Percentiles rank a stretch among this genome's conserved stretches.
phyloP scores from a whole-genome alignment of 2,888 invertebrate genomes.

The Epirrhoe tristata region DNA sequence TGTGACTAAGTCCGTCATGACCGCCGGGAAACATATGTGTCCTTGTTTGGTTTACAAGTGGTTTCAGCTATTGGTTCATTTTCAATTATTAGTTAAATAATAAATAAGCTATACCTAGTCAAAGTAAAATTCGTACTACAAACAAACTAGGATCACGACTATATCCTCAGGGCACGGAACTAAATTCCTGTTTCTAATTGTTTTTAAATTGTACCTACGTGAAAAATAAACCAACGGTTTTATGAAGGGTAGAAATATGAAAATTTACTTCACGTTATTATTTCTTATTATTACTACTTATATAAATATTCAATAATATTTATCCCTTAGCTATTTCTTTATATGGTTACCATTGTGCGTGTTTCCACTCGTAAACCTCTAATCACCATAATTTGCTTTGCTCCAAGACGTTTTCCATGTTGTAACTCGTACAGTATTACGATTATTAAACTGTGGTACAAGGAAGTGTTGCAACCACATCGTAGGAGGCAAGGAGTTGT shows the following conservation, averaged over 20 bases:
- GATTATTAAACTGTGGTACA: slow-evolving; percentile 48
- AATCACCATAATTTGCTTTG: slow-evolving; percentile 33
- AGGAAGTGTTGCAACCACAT: slow-evolving; percentile 75
- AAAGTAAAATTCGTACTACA: too few relatives aligned
- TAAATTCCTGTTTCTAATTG: too few relatives aligned
- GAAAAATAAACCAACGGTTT: too few relatives aligned
- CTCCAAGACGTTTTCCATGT: slow-evolving; percentile 27
- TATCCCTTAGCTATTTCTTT: too few relatives aligned
- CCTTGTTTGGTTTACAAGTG: slow-evolving; percentile 59
- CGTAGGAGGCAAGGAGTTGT: slow-evolving; percentile 63
- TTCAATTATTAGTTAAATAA: neutral
- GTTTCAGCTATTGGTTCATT: slow-evolving; percentile 8
- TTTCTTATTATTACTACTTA: too few relatives aligned
- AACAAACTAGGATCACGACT: too few relatives aligned
- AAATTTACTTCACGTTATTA: too few relatives aligned
- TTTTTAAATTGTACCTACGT: too few relatives aligned
- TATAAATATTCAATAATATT: too few relatives aligned
- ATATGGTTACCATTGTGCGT: too few relatives aligned
- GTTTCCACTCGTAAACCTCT: slow-evolving; percentile 2
- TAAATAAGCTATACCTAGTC: neutral
- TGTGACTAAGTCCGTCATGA: slow-evolving; percentile 55
- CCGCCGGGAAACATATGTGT: slow-evolving; percentile 68
- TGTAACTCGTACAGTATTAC: slow-evolving; percentile 28
- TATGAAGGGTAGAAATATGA: too few relatives aligned
- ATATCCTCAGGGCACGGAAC: too few relatives aligned